Conservation (phyloP, 2,797 vertebrate species). For the Enteromius viviparus region DNA sequence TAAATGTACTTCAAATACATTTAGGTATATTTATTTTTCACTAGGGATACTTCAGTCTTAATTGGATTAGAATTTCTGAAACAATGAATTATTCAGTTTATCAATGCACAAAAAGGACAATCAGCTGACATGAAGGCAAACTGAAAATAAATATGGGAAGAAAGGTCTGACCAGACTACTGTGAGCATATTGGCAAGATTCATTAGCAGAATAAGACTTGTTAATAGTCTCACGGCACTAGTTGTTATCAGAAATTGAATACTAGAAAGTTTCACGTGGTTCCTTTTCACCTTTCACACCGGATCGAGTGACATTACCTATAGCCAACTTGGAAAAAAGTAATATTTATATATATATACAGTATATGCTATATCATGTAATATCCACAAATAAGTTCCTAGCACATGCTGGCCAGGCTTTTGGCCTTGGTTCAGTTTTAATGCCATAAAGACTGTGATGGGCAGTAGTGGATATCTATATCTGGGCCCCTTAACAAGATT, state of each 20-base stretch:
- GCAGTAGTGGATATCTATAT: constrained; percentile 44
- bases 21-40: too few relatives aligned
- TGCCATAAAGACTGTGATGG: constrained; percentile 15
- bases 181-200: constrained; percentile 11
- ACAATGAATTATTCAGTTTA: not conserved
- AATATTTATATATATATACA: not conserved
- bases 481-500: constrained; percentile 42
- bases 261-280: not conserved
- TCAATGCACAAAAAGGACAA: not conserved
- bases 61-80: not conserved
- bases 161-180: not conserved
- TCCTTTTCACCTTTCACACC: constrained; percentile 2
- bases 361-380: not conserved
- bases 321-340: not conserved
- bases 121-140: not conserved
- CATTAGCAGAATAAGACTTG: constrained; percentile 30
- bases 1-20: too few relatives aligned
- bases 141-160: not conserved
- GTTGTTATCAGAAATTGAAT: constrained; percentile 21
- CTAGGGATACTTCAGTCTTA: not conserved
- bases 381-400: not conserved
- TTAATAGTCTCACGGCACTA: constrained; percentile 21
- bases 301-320: not conserved
- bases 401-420: constrained; percentile 19
- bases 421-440: constrained; percentile 10